Conservation (phyloP, 2,888 invertebrate species). For the Cyaniris semiargus region DNA sequence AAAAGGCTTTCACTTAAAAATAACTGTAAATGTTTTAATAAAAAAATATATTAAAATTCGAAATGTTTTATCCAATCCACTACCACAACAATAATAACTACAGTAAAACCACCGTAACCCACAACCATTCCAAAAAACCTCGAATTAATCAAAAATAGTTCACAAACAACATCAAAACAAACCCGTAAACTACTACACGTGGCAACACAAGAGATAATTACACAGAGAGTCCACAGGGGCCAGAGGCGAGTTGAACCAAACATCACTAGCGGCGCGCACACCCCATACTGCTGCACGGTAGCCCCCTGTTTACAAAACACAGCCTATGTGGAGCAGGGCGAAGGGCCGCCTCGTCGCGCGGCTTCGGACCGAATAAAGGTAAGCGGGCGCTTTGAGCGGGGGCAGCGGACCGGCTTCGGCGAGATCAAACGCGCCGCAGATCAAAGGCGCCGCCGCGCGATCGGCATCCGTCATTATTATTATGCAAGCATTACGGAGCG, state of each 20-base stretch:
- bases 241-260: conserved; percentile 48
- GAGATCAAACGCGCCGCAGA: conserved; percentile 77
- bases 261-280: conserved; percentile 57
- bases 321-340: conserved; percentile 78
- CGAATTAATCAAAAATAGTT: conserved; percentile 15
- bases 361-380: conserved; percentile 79
- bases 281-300: conserved; percentile 77
- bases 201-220: conserved; percentile 54
- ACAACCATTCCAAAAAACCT: conserved; percentile 3
- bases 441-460: conserved; percentile 80
- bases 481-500: conserved; percentile 81
- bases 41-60: neutral
- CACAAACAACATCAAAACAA: conserved; percentile 21
- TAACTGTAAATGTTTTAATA: neutral
- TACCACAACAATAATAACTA: neutral
- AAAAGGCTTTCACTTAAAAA: neutral
- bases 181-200: conserved; percentile 33
- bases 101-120: neutral
- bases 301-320: conserved; percentile 78
- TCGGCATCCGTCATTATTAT: conserved; percentile 82
- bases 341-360: conserved; percentile 72
- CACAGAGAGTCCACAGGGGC: conserved; percentile 71
- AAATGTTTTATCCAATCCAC: neutral
- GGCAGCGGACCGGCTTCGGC: conserved; percentile 76
- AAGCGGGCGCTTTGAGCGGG: conserved; percentile 74